phyloP scores from a whole-genome alignment of 2,888 invertebrate genomes.

The Diabrotica balteata region DNA sequence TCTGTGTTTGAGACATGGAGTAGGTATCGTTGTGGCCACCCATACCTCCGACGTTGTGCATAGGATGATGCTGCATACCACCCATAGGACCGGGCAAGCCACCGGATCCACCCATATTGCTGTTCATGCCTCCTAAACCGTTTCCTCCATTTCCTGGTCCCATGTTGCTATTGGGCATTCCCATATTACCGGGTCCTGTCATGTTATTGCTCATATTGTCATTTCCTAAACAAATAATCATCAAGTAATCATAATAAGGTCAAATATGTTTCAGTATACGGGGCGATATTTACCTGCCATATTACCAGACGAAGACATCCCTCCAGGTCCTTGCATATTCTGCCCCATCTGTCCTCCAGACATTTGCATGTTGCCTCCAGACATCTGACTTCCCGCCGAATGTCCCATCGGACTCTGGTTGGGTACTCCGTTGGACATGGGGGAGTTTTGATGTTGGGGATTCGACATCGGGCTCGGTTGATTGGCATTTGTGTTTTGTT shows the following conservation, averaged over 20 bases:
- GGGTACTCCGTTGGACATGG: constrained; percentile 19
- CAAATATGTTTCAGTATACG: no score
- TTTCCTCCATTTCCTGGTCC: constrained; percentile 29
- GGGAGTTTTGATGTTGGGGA: constrained; percentile 32
- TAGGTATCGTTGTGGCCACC: constrained; percentile 65
- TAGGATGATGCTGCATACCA: constrained; percentile 42
- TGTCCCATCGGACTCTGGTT: constrained; percentile 22
- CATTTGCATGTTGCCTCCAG: constrained; percentile 29
- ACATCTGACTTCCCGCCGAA: constrained; percentile 26
- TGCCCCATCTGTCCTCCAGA: constrained; percentile 42
- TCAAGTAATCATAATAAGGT: no score
- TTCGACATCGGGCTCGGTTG: constrained; percentile 35
- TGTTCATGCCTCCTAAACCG: constrained; percentile 35
- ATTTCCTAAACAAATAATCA: constrained; percentile 1
- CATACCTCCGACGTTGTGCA: constrained; percentile 43
- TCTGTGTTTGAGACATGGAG: constrained; percentile 83
- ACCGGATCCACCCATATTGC: constrained; percentile 29
- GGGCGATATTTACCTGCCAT: constrained; percentile 18
- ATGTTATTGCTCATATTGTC: constrained; percentile 29
- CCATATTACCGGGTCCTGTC: constrained; percentile 32
- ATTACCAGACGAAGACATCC: constrained; percentile 26
- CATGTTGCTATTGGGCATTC: constrained; percentile 28
- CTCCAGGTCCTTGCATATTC: constrained; percentile 38
- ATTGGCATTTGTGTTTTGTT: constrained; percentile 34
- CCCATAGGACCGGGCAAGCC: constrained; percentile 36